Percentiles rank a stretch among this genome's conserved stretches.
These are phyloP conservation scores for Orius insidiosus DNA, from an alignment of 1,140 invertebrate genomes.

Conservation along the genomic window DNA sequence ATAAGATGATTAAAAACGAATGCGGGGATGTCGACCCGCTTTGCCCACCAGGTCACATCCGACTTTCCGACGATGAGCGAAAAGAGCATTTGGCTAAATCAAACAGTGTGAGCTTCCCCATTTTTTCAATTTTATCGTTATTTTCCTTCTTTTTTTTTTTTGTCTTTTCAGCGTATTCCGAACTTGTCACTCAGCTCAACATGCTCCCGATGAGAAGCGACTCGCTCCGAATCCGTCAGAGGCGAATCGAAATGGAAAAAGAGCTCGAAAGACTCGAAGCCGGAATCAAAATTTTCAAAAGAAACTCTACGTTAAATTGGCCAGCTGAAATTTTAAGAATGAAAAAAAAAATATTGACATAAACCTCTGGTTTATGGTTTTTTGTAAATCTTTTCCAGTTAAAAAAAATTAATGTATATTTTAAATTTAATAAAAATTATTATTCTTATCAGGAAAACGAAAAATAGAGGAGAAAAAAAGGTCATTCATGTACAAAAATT, in stretches of 20 bases:
- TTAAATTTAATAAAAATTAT: no score
- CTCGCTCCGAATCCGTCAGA: conserved; percentile 54
- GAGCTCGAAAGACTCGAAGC: conserved; percentile 69
- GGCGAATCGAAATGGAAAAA: conserved; percentile 67
- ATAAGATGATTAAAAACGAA: conserved; percentile 27
- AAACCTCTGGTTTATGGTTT: no score
- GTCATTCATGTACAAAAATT: no score
- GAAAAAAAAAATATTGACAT: no score
- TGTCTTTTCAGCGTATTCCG: conserved; percentile 50
- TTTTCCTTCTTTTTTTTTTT: conserved; percentile 25
- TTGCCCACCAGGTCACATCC: conserved; percentile 58
- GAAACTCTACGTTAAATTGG: conserved; percentile 72
- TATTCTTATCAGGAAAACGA: no score
- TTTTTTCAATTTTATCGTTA: background rate
- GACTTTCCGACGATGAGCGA: conserved; percentile 58
- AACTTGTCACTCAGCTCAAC: conserved; percentile 57
- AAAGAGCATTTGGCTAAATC: conserved; percentile 51
- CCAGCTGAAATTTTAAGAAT: conserved; percentile 19
- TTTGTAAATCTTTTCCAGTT: no score
- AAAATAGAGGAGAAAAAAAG: no score
- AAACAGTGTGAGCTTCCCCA: conserved; percentile 58
- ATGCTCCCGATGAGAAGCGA: conserved; percentile 67
- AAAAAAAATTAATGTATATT: no score
- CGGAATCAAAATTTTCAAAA: conserved; percentile 74
- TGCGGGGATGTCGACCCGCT: conserved; percentile 33